These are phyloP conservation scores for Sitophilus oryzae DNA, from an alignment of 1,140 invertebrate genomes.

Conservation along the genomic window DNA sequence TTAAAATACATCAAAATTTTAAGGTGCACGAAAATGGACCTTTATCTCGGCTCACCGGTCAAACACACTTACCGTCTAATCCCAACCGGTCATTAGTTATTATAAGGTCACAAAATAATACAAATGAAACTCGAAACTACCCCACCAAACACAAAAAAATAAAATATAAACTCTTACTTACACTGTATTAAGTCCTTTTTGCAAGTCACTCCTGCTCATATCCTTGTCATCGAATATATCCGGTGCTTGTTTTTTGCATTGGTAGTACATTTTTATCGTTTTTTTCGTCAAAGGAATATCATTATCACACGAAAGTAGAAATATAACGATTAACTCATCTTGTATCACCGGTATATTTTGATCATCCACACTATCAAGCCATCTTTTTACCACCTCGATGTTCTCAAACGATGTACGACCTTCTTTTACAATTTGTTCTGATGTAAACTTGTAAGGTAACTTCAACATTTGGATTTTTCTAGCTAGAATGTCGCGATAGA, in stretches of 20 bases:
- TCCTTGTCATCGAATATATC: slow-evolving; percentile 55
- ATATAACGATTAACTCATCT: slow-evolving; percentile 49
- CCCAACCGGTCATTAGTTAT: no score
- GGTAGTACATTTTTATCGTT: slow-evolving; percentile 57
- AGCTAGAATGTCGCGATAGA: no score
- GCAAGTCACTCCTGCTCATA: slow-evolving; percentile 30
- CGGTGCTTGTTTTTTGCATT: slow-evolving; percentile 48
- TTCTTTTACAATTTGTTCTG: slow-evolving; percentile 19
- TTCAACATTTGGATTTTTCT: slow-evolving; percentile 6
- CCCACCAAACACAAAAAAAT: no score
- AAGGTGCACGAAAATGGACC: no score
- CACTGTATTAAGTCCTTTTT: slow-evolving; percentile 35
- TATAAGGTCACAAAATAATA: no score
- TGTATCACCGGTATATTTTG: slow-evolving; percentile 26
- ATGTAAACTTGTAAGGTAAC: slow-evolving; percentile 16
- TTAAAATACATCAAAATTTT: no score
- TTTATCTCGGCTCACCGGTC: no score
- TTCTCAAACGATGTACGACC: slow-evolving; percentile 24
- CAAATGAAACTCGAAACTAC: no score
- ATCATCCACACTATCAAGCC: slow-evolving; percentile 21
- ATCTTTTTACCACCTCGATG: slow-evolving; percentile 28
- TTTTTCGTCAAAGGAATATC: slow-evolving; percentile 50
- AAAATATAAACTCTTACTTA: no score
- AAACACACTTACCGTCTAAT: no score
- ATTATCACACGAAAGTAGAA: slow-evolving; percentile 55